phyloP scores from a whole-genome alignment of 1,140 invertebrate species.

The Heterodera schachtii region DNA sequence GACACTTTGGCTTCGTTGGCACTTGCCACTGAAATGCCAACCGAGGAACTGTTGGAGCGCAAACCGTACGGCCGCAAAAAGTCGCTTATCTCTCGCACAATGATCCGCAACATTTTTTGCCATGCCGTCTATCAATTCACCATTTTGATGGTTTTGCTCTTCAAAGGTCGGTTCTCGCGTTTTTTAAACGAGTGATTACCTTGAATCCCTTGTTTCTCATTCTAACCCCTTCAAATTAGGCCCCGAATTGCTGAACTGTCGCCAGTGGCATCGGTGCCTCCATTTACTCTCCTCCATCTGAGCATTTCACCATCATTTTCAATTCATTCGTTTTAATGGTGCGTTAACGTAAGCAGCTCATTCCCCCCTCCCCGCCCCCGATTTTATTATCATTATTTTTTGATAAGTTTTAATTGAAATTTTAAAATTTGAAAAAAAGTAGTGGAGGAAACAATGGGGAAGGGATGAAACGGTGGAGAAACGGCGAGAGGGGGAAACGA shows the following conservation, averaged over 20 bases:
- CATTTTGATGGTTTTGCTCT: conserved; percentile 90
- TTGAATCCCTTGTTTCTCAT: not conserved
- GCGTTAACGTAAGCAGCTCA: not conserved
- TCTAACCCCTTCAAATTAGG: conserved; percentile 70
- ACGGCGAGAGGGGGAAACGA: too few relatives aligned
- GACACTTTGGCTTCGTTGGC: conserved; percentile 98
- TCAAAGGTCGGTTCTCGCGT: conserved; percentile 72
- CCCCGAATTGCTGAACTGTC: conserved; percentile 84
- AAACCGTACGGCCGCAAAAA: conserved; percentile 98
- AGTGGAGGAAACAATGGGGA: too few relatives aligned
- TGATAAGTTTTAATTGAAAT: too few relatives aligned
- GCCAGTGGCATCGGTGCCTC: conserved; percentile 79
- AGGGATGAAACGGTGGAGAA: too few relatives aligned
- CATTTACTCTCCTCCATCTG: conserved; percentile 78
- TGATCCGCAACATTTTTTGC: conserved; percentile 99
- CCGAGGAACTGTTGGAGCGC: conserved; percentile 86
- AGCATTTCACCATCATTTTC: conserved; percentile 99
- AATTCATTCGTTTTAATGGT: conserved; percentile 71
- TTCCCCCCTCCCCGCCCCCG: too few relatives aligned
- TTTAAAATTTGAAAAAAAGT: too few relatives aligned
- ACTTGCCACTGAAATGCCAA: conserved; percentile 95
- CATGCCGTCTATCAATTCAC: conserved; percentile 93
- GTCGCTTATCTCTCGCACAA: conserved; percentile 94
- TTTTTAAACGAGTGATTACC: not conserved
- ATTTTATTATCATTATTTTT: too few relatives aligned